Evolutionary conservation across 1,140 invertebrate species (phyloP), one percentile per base, ranked within the genome.

Genomic region (Heliconius hermathena): DNA sequence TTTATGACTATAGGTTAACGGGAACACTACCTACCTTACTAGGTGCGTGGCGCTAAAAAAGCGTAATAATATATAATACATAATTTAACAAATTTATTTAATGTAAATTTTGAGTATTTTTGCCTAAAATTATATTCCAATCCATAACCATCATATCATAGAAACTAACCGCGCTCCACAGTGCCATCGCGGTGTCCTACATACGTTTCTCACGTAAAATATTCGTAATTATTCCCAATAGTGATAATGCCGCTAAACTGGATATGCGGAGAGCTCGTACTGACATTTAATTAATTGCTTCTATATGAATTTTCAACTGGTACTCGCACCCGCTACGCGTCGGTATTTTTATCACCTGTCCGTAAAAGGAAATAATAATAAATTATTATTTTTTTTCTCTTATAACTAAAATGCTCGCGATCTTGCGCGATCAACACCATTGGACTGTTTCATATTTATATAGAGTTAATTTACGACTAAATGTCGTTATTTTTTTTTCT

Each of bases 341-440:
- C 60, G 60, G 60, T 66, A 66, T 66, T 66, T 76, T 36, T 49
- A 46, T 70, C 74, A 76, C 74, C 74, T 76, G 74, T 60, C 74
- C 49, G 20, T 70, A 76, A 76, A 75, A 38, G 33, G 74, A 38
- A 70, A 46, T 70, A 49, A 76, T 70, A 70, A 66, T 46, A 46
- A 46, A 4, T 46, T 46, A 1, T 36, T 11, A 41, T 36, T 26
- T 4, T 36, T 41, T 66, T 75, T 76, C 26, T 49, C 8, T 36
- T 76, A 57, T 13, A 29, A 16, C 36, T 11, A 70, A 71, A 76
- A 76, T 41, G 60, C 8, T 29, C 54, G n/a, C 54, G 22, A 66
- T 22, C 60, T 66, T 29, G 60, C 3, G 9, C 60, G 60, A 13
- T 16, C 22, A 66, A 66, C 60, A 66, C 22, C 22, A 66, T 29